Percentiles rank a stretch among this genome's conserved stretches.
These are phyloP conservation scores for Amphiduros pacificus DNA, from an alignment of 2,888 invertebrate genomes.

Conservation along the genomic window DNA sequence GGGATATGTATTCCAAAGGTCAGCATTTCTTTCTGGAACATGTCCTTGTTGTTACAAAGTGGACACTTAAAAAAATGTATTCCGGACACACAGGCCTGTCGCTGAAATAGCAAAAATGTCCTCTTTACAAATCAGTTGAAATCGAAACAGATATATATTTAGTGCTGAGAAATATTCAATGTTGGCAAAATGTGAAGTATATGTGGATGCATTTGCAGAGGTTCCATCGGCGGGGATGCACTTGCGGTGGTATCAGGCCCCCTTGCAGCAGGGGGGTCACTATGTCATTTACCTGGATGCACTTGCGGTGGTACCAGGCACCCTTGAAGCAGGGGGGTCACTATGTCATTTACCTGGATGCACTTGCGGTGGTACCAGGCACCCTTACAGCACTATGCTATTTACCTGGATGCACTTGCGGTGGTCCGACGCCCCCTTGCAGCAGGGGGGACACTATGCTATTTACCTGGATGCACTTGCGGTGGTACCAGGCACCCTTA, in stretches of 20 bases:
- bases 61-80: constrained; percentile 81
- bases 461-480: too few relatives aligned
- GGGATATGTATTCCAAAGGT: constrained; percentile 78
- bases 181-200: too few relatives aligned
- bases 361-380: too few relatives aligned
- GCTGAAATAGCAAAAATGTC: constrained; percentile 63
- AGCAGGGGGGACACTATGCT: constrained; percentile 8
- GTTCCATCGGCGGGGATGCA: too few relatives aligned
- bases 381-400: too few relatives aligned
- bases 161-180: neutral
- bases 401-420: too few relatives aligned
- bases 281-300: too few relatives aligned
- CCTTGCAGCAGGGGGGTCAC: constrained; percentile 7
- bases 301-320: neutral
- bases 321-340: constrained; percentile 43
- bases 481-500: neutral
- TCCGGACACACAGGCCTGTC: constrained; percentile 74
- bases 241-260: too few relatives aligned
- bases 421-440: neutral
- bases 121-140: too few relatives aligned
- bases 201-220: too few relatives aligned
- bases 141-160: too few relatives aligned
- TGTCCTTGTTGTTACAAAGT: constrained; percentile 71
- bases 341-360: too few relatives aligned
- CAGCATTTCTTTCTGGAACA: constrained; percentile 68